Evolutionary conservation across 2,888 invertebrate species (phyloP).

Genomic region (Ernsta delagoae): DNA sequence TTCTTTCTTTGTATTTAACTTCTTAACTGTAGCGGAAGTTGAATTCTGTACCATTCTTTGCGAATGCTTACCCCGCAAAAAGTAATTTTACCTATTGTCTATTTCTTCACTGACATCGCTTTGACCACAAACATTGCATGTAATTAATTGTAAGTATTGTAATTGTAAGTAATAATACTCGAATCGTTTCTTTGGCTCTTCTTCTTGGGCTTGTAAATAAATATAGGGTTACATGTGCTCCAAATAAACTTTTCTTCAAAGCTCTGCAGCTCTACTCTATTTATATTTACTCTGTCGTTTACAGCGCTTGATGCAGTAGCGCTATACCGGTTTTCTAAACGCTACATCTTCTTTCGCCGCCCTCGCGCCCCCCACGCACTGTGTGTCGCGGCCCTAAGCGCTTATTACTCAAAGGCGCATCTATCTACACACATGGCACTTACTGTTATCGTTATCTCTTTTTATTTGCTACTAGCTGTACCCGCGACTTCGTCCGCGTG

Average conservation of each 20-base stretch:
- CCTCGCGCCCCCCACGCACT: conserved; percentile 29
- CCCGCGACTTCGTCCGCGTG: too few relatives aligned
- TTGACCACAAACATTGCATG: too few relatives aligned
- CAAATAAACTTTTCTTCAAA: not conserved
- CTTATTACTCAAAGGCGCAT: not conserved
- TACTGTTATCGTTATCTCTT: too few relatives aligned
- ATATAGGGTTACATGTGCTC: not conserved
- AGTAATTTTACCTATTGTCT: too few relatives aligned
- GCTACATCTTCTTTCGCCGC: conserved; percentile 15
- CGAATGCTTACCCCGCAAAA: not conserved
- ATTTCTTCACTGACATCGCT: too few relatives aligned
- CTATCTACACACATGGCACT: too few relatives aligned
- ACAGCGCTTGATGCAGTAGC: not conserved
- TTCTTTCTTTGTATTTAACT: not conserved
- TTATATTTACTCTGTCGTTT: not conserved
- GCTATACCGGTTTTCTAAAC: conserved; percentile 6
- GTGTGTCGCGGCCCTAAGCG: conserved; percentile 18
- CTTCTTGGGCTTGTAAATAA: too few relatives aligned
- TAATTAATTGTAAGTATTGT: too few relatives aligned
- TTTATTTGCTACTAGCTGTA: conserved; percentile 39
- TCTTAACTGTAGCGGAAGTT: not conserved
- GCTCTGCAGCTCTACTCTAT: not conserved
- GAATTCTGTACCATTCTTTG: too few relatives aligned
- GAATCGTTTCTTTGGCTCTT: not conserved
- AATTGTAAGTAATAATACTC: too few relatives aligned